Conservation (phyloP, 2,113 vertebrate species). For the Peromyscus polionotus region DNA sequence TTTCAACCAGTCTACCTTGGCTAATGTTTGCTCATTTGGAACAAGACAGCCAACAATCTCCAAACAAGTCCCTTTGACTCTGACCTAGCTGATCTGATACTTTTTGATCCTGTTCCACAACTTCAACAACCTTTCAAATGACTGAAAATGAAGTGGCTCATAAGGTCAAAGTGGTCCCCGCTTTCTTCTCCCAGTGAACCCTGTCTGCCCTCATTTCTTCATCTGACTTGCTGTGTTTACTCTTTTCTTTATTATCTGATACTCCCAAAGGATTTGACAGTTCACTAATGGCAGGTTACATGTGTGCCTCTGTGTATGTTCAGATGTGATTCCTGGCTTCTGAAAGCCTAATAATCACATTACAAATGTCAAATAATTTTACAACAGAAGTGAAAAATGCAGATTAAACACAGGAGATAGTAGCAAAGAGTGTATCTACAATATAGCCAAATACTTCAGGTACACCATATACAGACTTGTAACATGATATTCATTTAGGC, state of each 20-base stretch:
- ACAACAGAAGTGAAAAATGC: not conserved
- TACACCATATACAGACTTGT: not conserved
- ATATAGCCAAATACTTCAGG: not conserved
- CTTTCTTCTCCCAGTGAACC: not conserved
- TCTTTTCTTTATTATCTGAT: not conserved
- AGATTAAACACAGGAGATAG: not conserved
- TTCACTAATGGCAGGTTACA: not conserved
- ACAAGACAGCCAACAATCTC: not conserved
- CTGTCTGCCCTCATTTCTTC: not conserved
- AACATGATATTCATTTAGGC: not conserved
- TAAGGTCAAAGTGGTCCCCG: accelerated
- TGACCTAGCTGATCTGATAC: not conserved
- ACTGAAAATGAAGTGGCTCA: not conserved
- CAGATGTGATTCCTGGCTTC: not conserved
- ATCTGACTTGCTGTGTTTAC: not conserved
- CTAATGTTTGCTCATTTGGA: not conserved
- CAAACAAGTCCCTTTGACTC: not conserved
- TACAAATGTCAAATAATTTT: not conserved
- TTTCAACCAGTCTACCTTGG: not conserved
- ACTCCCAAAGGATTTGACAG: not conserved
- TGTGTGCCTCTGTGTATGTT: not conserved
- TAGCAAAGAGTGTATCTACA: not conserved
- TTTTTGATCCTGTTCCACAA: not conserved
- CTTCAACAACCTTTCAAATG: not conserved
- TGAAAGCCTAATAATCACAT: not conserved